Conservation (phyloP, 2,113 vertebrate species). For the Marcusenius ussheri region DNA sequence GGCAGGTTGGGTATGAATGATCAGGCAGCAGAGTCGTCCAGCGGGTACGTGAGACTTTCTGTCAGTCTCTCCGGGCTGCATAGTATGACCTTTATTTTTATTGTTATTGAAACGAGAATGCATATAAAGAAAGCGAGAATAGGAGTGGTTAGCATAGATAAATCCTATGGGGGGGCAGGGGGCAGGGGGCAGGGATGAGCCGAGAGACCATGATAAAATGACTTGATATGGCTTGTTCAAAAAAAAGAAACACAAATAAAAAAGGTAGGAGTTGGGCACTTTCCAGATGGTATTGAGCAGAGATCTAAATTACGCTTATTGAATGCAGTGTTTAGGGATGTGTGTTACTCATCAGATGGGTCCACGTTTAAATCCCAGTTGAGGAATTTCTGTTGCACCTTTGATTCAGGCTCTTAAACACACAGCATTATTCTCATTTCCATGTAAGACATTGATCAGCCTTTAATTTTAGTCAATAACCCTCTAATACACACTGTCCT, state of each 20-base stretch:
- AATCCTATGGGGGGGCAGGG: neutral
- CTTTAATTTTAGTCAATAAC: conserved; percentile 75
- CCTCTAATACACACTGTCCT: conserved; percentile 37
- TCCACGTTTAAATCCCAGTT: neutral
- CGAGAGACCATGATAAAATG: neutral
- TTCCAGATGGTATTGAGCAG: neutral
- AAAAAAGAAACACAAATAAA: neutral
- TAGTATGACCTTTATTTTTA: conserved; percentile 3
- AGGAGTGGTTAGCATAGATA: neutral
- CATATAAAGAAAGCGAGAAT: neutral
- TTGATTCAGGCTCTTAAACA: conserved; percentile 44
- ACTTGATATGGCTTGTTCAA: neutral
- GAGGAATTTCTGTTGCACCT: neutral
- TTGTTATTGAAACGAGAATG: conserved; percentile 14
- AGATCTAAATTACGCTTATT: neutral
- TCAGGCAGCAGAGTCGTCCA: neutral
- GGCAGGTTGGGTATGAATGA: neutral
- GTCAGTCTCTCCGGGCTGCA: neutral
- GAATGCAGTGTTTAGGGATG: neutral
- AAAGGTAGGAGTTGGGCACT: neutral
- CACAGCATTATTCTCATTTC: conserved; percentile 64
- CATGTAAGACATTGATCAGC: conserved; percentile 87
- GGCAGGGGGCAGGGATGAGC: neutral
- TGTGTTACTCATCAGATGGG: neutral
- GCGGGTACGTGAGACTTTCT: neutral